A percentile compares a stretch with the other conserved stretches of the same genome.
These are phyloP conservation scores for Acanthurus tractus DNA, from an alignment of 2,797 vertebrate species.

Conservation along the genomic window DNA sequence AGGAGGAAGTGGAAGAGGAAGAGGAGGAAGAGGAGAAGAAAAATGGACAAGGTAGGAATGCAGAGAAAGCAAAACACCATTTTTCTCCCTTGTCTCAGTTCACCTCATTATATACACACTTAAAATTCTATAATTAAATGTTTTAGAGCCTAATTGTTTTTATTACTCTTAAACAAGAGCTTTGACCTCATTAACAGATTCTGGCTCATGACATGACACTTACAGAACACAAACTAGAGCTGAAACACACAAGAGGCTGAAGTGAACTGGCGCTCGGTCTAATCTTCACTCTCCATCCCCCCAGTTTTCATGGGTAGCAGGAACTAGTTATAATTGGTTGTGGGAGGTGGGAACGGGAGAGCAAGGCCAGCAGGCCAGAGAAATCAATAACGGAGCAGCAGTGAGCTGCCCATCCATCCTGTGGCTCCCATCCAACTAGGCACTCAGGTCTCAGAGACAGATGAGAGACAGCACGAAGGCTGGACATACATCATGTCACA, in stretches of 20 bases:
- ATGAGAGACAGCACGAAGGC: slow-evolving; percentile 71
- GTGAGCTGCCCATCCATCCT: slow-evolving; percentile 75
- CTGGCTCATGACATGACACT: too few relatives aligned
- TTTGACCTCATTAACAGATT: slow-evolving; percentile 25
- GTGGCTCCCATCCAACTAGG: slow-evolving; percentile 68
- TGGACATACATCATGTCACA: slow-evolving; percentile 69
- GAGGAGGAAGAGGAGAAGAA: slow-evolving; percentile 57
- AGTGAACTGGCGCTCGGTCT: slow-evolving; percentile 14
- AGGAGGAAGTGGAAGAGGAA: slow-evolving; percentile 30
- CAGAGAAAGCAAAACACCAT: slow-evolving; percentile 11
- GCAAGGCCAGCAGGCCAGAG: slow-evolving; percentile 66
- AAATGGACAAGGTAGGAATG: slow-evolving; percentile 71
- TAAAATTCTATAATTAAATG: not conserved
- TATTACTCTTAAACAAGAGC: slow-evolving; percentile 28
- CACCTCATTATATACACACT: not conserved
- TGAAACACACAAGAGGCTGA: slow-evolving; percentile 1
- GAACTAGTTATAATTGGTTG: slow-evolving; percentile 74
- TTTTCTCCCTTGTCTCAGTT: slow-evolving; percentile 21
- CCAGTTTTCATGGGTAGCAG: slow-evolving; percentile 40
- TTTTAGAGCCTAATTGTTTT: slow-evolving; percentile 12
- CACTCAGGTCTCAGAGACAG: slow-evolving; percentile 65
- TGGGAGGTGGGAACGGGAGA: slow-evolving; percentile 61
- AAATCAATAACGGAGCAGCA: slow-evolving; percentile 77
- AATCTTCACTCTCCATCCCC: not conserved
- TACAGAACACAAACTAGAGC: too few relatives aligned